Base-by-base conservation (phyloP, 2,888 invertebrate genomes). In the Hydrotaea cyrtoneurina region DNA sequence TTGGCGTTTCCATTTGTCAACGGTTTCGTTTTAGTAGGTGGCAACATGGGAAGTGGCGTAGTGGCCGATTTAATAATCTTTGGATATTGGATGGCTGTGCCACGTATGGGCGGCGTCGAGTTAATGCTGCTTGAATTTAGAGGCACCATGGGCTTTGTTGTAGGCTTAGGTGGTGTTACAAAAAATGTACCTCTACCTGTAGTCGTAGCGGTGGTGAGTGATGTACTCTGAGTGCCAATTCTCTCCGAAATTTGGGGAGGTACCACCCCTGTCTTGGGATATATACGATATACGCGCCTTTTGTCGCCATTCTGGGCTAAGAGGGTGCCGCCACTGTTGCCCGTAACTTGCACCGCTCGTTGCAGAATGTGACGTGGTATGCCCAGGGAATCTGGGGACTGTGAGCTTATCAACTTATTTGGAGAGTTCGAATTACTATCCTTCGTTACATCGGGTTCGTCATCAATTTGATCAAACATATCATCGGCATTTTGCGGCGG, bases 341-440 rank as follows among this genome's bases (percentile, higher is more conserved):
- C 78, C n/a, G 46, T 62, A 10, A 85, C 55, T 62, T 87, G 87
- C 31, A 82, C 72, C 5, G 87, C 77, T 39, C 83, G 82, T 1
- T 83, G 62, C 71, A 82, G 59, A 71, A 87, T 0, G 59, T 85
- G 55, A 69, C 62, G 21, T 13, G 62, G 53, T n/a, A 69, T 69
- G 5, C 69, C 69, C 23, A 69, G 8, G 21, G 72, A 31, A 57
- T 57, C 36, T 17, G 21, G 13, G 5, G 36, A 36, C 1, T 17
- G 31, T 1, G 21, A 0, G 31, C 3, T 13, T 5, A 17, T 17
- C 17, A 26, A 11, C 39, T 39, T 39, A 17, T 39, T 39, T 8
- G 72, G 53, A 4, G 69, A 43, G 43, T 26, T 43, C 1, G 7
- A 15, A 31, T 31, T 31, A 31, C 31, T 2, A 31, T 31, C 31